Evolutionary conservation across 1,140 invertebrate species (phyloP).

Genomic region (Bombus picipes): DNA sequence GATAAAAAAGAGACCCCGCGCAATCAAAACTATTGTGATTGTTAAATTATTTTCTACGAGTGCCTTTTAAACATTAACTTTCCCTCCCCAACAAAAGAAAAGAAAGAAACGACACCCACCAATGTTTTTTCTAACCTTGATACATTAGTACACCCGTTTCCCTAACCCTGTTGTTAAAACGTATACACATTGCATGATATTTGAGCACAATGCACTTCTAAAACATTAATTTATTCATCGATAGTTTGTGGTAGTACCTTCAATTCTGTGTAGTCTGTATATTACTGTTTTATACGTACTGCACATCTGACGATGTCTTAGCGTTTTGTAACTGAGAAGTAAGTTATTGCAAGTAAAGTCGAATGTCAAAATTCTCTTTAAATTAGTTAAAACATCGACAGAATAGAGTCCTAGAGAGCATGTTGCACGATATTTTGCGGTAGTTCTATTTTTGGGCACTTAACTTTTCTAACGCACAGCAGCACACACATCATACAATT

Average conservation of each 20-base stretch:
- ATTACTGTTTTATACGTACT: conserved; percentile 17
- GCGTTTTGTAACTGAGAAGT: not conserved
- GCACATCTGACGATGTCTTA: conserved; percentile 24
- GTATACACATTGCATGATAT: not conserved
- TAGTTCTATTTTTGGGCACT: conserved; percentile 47
- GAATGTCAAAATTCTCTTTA: not conserved
- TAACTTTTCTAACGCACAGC: conserved; percentile 47
- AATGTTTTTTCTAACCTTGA: conserved; percentile 66
- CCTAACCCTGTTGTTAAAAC: not conserved
- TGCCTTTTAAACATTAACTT: conserved; percentile 80
- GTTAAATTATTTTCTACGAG: conserved; percentile 80
- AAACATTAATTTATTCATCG: not conserved
- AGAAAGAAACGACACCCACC: conserved; percentile 50
- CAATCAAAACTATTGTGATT: conserved; percentile 73
- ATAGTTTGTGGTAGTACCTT: conserved; percentile 5
- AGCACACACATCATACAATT: not conserved
- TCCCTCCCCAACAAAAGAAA: conserved; percentile 63
- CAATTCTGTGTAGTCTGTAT: not conserved
- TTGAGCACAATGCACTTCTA: conserved; percentile 29
- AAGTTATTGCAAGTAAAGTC: not conserved
- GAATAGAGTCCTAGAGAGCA: conserved; percentile 7
- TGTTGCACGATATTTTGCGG: conserved; percentile 5
- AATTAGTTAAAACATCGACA: conserved; percentile 38
- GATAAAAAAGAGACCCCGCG: conserved; percentile 67
- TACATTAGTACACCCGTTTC: conserved; percentile 26